These are phyloP conservation scores for Cistogaster globosa DNA, from an alignment of 2,888 invertebrate genomes.

Conservation along the genomic window DNA sequence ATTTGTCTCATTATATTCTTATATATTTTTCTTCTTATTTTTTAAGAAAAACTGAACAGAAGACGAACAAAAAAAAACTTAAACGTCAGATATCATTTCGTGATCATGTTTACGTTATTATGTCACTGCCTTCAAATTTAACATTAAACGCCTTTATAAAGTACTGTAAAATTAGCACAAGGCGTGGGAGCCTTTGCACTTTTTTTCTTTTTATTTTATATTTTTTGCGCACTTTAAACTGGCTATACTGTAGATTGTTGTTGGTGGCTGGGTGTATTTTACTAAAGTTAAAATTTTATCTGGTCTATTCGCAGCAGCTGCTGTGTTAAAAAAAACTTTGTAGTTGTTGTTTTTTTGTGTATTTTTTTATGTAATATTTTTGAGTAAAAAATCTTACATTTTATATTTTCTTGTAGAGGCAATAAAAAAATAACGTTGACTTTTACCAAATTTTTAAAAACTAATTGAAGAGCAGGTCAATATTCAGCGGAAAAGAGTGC, in stretches of 20 bases:
- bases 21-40: background rate
- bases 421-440: conserved; percentile 30
- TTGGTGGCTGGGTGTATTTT: conserved; percentile 43
- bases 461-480: background rate
- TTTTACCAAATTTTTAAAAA: conserved; percentile 46
- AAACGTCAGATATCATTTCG: conserved; percentile 62
- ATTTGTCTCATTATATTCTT: background rate
- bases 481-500: background rate
- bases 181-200: conserved; percentile 77
- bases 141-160: conserved; percentile 69
- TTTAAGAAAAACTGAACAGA: background rate
- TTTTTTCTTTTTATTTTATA: conserved; percentile 46
- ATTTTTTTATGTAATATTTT: conserved; percentile 11
- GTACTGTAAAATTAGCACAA: conserved; percentile 79
- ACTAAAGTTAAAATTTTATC: conserved; percentile 28
- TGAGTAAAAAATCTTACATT: conserved; percentile 40
- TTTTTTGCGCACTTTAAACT: conserved; percentile 63
- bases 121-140: conserved; percentile 71
- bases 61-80: background rate
- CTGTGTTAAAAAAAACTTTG: conserved; percentile 5
- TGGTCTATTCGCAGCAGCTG: conserved; percentile 52
- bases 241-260: conserved; percentile 25
- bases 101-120: conserved; percentile 71
- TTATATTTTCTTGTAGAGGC: conserved; percentile 20
- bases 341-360: conserved; percentile 3